phyloP scores from a whole-genome alignment of 2,888 invertebrate genomes.

The Rhagium mordax region DNA sequence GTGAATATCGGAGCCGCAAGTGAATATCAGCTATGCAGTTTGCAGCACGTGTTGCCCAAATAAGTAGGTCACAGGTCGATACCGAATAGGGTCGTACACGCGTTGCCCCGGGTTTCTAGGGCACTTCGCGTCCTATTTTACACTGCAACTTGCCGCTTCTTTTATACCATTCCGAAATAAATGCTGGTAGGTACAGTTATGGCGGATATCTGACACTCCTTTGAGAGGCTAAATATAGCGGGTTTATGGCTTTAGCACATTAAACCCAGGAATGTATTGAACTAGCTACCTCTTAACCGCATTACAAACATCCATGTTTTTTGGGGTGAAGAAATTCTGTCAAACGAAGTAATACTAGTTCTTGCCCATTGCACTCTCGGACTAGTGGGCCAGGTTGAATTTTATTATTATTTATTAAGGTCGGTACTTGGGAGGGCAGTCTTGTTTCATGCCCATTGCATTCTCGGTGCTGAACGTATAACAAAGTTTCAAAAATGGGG shows the following conservation, averaged over 20 bases:
- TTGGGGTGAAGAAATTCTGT: no score
- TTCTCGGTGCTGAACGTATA: no score
- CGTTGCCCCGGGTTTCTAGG: slow-evolving; percentile 62
- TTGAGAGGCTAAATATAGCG: slow-evolving; percentile 1
- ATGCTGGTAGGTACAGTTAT: neutral
- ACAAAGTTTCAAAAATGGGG: no score
- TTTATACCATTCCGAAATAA: neutral
- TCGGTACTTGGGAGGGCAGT: no score
- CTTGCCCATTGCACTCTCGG: no score
- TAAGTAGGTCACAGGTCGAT: slow-evolving; percentile 65
- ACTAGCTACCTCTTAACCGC: neutral
- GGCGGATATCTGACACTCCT: neutral
- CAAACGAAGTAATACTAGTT: no score
- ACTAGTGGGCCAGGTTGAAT: no score
- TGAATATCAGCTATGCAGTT: slow-evolving; percentile 42
- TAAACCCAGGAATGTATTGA: neutral
- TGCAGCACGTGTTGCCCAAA: slow-evolving; percentile 62
- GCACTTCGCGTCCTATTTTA: slow-evolving; percentile 54
- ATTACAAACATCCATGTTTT: no score
- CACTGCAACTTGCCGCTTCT: slow-evolving; percentile 28
- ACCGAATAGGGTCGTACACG: slow-evolving; percentile 63
- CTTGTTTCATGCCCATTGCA: no score
- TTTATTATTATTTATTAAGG: no score
- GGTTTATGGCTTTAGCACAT: neutral
- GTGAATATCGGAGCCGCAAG: slow-evolving; percentile 34